Percentiles rank a stretch among this genome's conserved stretches.
Conservation (phyloP, 2,797 vertebrate genomes). For the Dendrocincla fuliginosa region DNA sequence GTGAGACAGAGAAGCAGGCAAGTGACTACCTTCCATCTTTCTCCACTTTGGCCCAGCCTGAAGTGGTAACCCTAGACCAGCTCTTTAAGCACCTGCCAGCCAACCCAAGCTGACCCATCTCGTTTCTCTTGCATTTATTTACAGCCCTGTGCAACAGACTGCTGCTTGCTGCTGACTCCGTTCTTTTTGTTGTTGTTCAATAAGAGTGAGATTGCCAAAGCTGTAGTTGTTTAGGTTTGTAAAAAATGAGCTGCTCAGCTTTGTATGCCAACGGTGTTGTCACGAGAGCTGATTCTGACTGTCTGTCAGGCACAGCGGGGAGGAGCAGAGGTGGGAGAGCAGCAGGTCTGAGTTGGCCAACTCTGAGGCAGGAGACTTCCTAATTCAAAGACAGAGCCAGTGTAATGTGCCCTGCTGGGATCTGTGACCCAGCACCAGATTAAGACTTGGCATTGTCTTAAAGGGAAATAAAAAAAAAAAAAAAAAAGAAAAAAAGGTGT, state of each 20-base stretch:
- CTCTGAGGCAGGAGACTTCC: not conserved
- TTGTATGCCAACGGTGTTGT: not conserved
- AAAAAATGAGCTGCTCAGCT: not conserved
- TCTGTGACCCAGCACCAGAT: not conserved
- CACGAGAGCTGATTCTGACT: not conserved
- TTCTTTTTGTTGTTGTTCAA: not conserved
- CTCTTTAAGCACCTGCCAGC: not conserved
- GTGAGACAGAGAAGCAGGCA: not conserved
- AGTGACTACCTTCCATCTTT: not conserved
- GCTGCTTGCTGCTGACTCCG: not conserved
- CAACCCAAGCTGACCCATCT: not conserved
- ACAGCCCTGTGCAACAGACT: not conserved
- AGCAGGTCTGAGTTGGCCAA: not conserved
- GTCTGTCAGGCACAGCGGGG: fast-evolving
- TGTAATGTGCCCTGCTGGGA: not conserved
- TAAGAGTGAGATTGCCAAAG: not conserved
- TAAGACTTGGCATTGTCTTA: not conserved
- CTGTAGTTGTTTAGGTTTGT: not conserved
- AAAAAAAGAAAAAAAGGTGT: not conserved
- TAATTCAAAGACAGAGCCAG: not conserved
- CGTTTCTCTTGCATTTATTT: not conserved
- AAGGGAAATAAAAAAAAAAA: not conserved
- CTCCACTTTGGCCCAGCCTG: not conserved
- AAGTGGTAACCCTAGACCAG: not conserved
- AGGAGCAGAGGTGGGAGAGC: not conserved